Conservation (phyloP, 2,113 vertebrate genomes). For the Platycercus adscitus region DNA sequence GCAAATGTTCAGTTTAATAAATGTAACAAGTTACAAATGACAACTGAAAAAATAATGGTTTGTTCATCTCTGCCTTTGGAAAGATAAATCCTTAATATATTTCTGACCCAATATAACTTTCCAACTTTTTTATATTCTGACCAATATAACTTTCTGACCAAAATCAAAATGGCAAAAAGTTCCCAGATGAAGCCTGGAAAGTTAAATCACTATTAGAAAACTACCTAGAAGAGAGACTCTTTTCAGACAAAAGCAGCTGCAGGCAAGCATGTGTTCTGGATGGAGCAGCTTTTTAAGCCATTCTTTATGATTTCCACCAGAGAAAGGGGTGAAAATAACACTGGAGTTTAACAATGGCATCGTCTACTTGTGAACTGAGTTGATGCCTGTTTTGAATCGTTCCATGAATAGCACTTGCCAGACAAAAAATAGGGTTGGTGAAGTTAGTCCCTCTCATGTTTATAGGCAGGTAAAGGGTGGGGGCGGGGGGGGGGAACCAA, state of each 20-base stretch:
- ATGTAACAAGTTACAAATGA: background rate
- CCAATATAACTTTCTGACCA: background rate
- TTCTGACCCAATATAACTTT: background rate
- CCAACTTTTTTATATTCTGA: too few species aligned
- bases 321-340: background rate
- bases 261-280: background rate
- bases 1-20: background rate
- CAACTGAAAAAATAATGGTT: background rate
- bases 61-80: background rate
- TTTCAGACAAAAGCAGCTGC: background rate
- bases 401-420: background rate
- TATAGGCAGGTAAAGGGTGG: background rate
- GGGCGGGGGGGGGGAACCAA: rapidly evolving
- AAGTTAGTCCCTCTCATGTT: background rate
- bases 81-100: background rate
- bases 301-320: background rate
- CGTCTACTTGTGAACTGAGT: background rate
- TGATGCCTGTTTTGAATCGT: background rate
- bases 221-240: background rate
- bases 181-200: background rate
- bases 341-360: background rate
- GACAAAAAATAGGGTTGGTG: background rate
- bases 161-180: background rate
- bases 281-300: background rate
- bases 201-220: background rate